phyloP scores from a whole-genome alignment of 2,113 vertebrate genomes.

The Labeo rohita region DNA sequence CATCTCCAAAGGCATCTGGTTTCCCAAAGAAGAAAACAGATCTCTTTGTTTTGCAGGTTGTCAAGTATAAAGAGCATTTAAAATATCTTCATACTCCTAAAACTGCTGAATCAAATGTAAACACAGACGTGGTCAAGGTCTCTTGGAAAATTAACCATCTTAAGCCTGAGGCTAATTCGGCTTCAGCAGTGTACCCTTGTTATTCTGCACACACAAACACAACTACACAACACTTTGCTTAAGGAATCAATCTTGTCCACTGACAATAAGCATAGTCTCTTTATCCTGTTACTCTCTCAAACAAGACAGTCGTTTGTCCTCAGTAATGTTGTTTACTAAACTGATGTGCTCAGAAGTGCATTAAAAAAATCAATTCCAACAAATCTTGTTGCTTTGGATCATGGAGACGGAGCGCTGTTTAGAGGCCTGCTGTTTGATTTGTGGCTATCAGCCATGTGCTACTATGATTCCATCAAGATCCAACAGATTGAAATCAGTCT shows the following conservation, averaged over 20 bases:
- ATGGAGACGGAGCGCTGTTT: neutral
- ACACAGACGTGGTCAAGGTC: neutral
- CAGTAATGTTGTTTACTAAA: constrained; percentile 26
- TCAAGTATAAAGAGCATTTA: neutral
- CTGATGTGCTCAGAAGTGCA: neutral
- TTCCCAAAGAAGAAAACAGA: neutral
- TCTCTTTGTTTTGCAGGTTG: neutral
- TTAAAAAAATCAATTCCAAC: neutral
- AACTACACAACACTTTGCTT: neutral
- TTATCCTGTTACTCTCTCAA: constrained; percentile 6
- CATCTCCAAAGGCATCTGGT: neutral
- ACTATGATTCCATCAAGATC: constrained; percentile 42
- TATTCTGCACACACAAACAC: constrained; percentile 11
- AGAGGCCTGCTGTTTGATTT: neutral
- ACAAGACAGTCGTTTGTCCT: constrained; percentile 3
- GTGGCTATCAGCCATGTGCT: neutral
- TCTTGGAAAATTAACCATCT: neutral
- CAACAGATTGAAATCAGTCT: neutral
- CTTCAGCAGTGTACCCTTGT: neutral
- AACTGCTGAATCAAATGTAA: neutral
- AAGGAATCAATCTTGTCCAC: neutral
- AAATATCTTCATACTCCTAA: neutral
- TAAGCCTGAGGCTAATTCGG: constrained; percentile 14
- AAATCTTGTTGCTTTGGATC: neutral
- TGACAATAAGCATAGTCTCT: neutral